phyloP scores from a whole-genome alignment of 2,113 vertebrate genomes.

The Myrmophylax atrothorax region DNA sequence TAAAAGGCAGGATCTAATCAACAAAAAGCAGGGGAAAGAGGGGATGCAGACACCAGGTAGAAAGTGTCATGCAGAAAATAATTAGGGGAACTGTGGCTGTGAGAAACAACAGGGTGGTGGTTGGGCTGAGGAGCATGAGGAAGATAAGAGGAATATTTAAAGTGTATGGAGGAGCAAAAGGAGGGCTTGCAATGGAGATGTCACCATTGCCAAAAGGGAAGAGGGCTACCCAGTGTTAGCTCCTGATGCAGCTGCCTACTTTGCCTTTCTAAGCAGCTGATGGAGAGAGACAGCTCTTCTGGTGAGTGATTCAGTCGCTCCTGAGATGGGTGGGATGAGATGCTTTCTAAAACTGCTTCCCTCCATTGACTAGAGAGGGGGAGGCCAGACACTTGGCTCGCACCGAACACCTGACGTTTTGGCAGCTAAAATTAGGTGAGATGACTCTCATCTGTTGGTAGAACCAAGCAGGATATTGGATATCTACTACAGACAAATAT shows the following conservation, averaged over 20 bases:
- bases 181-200: background rate
- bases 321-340: constrained; percentile 60
- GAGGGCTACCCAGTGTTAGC: background rate
- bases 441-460: constrained; percentile 9
- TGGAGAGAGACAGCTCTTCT: constrained; percentile 53
- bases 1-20: background rate
- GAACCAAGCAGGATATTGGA: background rate
- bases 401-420: constrained; percentile 42
- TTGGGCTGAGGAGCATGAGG: background rate
- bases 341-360: constrained; percentile 44
- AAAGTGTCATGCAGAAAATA: background rate
- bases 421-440: constrained; percentile 64
- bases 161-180: background rate
- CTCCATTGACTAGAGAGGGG: constrained; percentile 63
- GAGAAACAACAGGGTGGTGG: background rate
- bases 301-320: constrained; percentile 38
- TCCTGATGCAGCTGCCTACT: background rate
- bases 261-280: constrained; percentile 35
- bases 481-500: constrained; percentile 15
- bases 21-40: background rate
- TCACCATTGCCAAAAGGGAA: background rate
- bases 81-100: background rate
- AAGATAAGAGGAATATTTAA: background rate
- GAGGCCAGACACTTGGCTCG: constrained; percentile 55
- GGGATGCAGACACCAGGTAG: too few species aligned